Percentiles rank a stretch among this genome's conserved stretches.
Evolutionary conservation across 1,140 invertebrate genomes (phyloP).

Genomic region (Mactra quadrangularis): DNA sequence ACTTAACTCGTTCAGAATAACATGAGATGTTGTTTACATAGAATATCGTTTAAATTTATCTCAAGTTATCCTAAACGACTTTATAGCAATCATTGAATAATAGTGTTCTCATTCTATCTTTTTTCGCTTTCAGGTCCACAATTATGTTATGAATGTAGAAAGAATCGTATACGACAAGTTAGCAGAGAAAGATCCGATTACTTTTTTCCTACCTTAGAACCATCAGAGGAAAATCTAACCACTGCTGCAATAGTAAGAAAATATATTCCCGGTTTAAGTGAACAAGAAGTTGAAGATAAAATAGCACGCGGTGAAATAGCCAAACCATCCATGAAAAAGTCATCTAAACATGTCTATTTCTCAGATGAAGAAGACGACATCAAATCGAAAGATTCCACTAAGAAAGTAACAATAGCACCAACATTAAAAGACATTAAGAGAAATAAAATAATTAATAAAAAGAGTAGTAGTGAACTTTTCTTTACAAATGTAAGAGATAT

Average conservation of each 20-base stretch:
- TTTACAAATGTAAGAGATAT: constrained; percentile 67
- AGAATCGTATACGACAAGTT: constrained; percentile 54
- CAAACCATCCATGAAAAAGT: constrained; percentile 25
- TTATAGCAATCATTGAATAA: no score
- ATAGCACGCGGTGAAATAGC: constrained; percentile 66
- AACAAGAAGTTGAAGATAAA: constrained; percentile 66
- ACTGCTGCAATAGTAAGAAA: constrained; percentile 62
- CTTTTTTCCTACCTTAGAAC: constrained; percentile 63
- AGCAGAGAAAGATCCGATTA: constrained; percentile 62
- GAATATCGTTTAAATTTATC: no score
- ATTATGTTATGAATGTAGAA: constrained; percentile 65
- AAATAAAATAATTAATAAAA: not conserved
- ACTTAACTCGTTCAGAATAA: no score
- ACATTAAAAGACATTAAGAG: constrained; percentile 11
- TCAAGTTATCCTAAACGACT: no score
- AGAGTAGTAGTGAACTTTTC: constrained; percentile 58
- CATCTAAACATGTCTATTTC: constrained; percentile 3
- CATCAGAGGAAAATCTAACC: constrained; percentile 63
- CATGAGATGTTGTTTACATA: no score
- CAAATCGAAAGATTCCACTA: constrained; percentile 33
- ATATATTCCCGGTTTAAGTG: constrained; percentile 60
- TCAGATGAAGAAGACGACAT: constrained; percentile 22
- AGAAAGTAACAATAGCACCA: constrained; percentile 54
- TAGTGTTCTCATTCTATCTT: no score
- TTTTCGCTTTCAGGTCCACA: constrained; percentile 58